Conservation (phyloP, 2,797 vertebrate species). For the Aeoliscus strigatus region DNA sequence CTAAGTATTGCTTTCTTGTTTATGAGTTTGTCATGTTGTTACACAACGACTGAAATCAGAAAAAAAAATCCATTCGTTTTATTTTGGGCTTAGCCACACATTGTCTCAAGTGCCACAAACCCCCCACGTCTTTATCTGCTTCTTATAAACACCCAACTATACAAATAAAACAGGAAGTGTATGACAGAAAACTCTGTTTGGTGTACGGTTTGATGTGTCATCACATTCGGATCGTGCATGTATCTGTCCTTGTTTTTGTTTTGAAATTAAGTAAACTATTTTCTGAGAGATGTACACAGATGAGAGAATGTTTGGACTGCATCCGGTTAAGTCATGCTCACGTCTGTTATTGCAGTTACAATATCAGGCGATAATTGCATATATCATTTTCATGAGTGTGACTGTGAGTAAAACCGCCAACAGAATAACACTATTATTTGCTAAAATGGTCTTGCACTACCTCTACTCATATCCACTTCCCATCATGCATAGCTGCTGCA, state of each 20-base stretch:
- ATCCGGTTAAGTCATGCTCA: conserved; percentile 69
- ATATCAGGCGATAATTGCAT: conserved; percentile 66
- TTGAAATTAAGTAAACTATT: conserved; percentile 74
- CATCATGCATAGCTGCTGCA: conserved; percentile 10
- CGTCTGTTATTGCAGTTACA: conserved; percentile 72
- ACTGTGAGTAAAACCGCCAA: too few relatives aligned
- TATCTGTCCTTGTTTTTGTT: conserved; percentile 73
- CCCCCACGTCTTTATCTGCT: conserved; percentile 56
- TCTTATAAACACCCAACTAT: conserved; percentile 56
- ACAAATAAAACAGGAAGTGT: conserved; percentile 75
- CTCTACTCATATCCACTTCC: not conserved
- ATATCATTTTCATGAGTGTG: conserved; percentile 62
- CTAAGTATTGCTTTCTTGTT: conserved; percentile 20
- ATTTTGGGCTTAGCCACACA: conserved; percentile 17
- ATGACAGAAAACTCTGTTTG: conserved; percentile 66
- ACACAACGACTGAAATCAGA: conserved; percentile 10
- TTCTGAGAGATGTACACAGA: conserved; percentile 76
- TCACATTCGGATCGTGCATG: conserved; percentile 68
- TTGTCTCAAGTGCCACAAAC: conserved; percentile 24
- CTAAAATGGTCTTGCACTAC: too few relatives aligned
- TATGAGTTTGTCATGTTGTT: too few relatives aligned
- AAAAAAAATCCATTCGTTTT: conserved; percentile 5
- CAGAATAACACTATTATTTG: too few relatives aligned
- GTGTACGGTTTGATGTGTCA: conserved; percentile 70
- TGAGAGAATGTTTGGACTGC: conserved; percentile 72